These are phyloP conservation scores for Polymixis lichenea DNA, from an alignment of 2,888 invertebrate genomes.

Conservation along the genomic window DNA sequence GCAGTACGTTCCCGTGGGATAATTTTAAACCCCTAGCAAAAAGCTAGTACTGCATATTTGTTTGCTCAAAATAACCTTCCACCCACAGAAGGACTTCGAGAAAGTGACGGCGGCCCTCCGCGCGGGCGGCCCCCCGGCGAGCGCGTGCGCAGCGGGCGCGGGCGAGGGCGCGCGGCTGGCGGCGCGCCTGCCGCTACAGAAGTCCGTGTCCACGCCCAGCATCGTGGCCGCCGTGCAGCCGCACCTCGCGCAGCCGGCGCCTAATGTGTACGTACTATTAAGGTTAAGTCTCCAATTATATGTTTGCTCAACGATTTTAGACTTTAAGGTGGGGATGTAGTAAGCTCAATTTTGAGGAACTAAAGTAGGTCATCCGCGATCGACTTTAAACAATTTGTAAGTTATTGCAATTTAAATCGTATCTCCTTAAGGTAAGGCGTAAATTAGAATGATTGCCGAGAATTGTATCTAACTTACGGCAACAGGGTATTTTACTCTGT, in stretches of 20 bases:
- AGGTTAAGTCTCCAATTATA: slow-evolving; percentile 42
- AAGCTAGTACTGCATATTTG: background rate
- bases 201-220: slow-evolving; percentile 97
- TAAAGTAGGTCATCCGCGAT: too few species aligned
- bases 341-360: background rate
- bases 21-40: background rate
- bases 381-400: background rate
- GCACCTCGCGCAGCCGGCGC: slow-evolving; percentile 81
- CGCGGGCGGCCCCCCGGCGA: slow-evolving; percentile 86
- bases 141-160: slow-evolving; percentile 38
- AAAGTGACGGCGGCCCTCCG: slow-evolving; percentile 90
- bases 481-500: too few species aligned
- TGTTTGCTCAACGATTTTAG: slow-evolving; percentile 19
- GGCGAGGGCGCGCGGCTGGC: slow-evolving; percentile 69
- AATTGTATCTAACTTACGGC: background rate
- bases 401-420: background rate
- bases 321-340: background rate
- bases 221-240: slow-evolving; percentile 92
- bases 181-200: slow-evolving; percentile 94
- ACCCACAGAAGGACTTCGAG: slow-evolving; percentile 92
- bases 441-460: too few species aligned
- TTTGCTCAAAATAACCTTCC: background rate
- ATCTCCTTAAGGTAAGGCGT: background rate
- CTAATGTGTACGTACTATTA: slow-evolving; percentile 68
- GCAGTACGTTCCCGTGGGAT: too few species aligned